Evolutionary conservation across 1,140 invertebrate species (phyloP).

Genomic region (Macrotrachela quadricornifera): DNA sequence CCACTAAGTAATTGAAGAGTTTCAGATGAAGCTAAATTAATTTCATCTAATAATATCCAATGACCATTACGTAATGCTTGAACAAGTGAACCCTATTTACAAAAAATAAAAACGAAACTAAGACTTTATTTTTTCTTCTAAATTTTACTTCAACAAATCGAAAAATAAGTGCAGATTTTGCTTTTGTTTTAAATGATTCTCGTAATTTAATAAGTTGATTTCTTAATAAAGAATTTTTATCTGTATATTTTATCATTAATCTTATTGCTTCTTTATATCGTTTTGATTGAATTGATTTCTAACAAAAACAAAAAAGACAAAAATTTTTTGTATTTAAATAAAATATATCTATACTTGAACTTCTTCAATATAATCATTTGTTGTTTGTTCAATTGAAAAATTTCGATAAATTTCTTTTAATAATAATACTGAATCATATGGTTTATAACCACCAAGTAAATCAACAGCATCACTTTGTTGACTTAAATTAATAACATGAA

Average conservation of each 20-base stretch:
- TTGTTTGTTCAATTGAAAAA: too few species aligned
- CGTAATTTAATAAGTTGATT: too few species aligned
- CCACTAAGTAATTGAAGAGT: constrained; percentile 79
- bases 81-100: constrained; percentile 50
- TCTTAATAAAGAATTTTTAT: too few species aligned
- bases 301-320: too few species aligned
- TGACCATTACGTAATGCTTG: constrained; percentile 65
- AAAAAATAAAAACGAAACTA: constrained; percentile 10
- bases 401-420: too few species aligned
- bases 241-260: too few species aligned
- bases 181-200: neutral
- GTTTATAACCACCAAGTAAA: constrained; percentile 57
- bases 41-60: constrained; percentile 90
- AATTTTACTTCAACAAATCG: neutral
- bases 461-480: constrained; percentile 92
- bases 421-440: neutral
- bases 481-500: constrained; percentile 96
- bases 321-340: too few species aligned
- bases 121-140: neutral
- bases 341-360: too few species aligned
- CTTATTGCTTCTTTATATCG: too few species aligned
- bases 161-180: neutral
- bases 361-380: too few species aligned
- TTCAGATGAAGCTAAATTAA: constrained; percentile 83
- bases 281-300: too few species aligned